phyloP scores from a whole-genome alignment of 2,888 invertebrate genomes.

The Calliscelio sp. region DNA sequence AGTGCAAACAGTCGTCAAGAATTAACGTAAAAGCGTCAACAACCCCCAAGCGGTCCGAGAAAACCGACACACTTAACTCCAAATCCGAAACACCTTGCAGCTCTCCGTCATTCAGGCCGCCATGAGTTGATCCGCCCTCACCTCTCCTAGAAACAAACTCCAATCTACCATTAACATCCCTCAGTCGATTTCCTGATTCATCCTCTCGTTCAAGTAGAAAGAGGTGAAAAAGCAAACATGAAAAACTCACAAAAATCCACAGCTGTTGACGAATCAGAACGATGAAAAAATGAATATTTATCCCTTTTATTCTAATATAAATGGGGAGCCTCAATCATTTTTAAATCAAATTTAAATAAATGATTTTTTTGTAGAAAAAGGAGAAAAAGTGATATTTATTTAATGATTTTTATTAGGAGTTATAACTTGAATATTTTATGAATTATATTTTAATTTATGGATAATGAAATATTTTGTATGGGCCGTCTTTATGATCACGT shows the following conservation, averaged over 20 bases:
- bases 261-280: neutral
- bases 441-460: no score
- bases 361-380: no score
- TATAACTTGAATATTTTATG: no score
- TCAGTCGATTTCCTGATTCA: constrained; percentile 20
- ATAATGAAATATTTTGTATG: no score
- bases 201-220: neutral
- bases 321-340: no score
- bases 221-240: neutral
- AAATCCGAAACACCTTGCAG: constrained; percentile 6
- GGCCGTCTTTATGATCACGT: no score
- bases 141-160: neutral
- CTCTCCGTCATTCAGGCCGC: neutral
- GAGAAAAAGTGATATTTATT: no score
- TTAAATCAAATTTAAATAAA: no score
- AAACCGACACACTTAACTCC: constrained; percentile 12
- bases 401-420: no score
- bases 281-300: neutral
- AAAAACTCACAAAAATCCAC: neutral
- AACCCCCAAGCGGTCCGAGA: neutral
- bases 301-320: no score
- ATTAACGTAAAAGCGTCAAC: constrained; percentile 14
- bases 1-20: neutral
- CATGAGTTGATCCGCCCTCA: neutral
- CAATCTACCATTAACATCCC: constrained; percentile 34